Conservation (phyloP, 2,113 vertebrate genomes). For the Larimichthys polyactis region DNA sequence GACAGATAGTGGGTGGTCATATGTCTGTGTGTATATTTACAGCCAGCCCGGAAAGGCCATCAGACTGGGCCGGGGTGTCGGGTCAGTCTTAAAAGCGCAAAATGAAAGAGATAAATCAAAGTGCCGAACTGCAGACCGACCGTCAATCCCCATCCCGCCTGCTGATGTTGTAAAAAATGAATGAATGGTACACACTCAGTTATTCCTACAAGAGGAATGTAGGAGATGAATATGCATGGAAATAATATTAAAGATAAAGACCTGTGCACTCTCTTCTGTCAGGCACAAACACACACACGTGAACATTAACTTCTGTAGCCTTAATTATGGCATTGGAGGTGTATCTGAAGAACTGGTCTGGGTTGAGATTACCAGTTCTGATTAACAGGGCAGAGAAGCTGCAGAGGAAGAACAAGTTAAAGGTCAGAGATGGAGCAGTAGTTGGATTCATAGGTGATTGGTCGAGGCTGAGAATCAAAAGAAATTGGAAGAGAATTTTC, state of each 20-base stretch:
- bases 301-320: not conserved
- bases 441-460: not conserved
- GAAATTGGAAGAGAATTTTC: not conserved
- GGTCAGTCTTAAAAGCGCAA: too few species aligned
- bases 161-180: not conserved
- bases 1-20: slow-evolving; percentile 50
- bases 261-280: not conserved
- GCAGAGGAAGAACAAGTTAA: too few species aligned
- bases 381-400: not conserved
- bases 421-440: too few species aligned
- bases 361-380: not conserved
- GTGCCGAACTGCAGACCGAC: too few species aligned
- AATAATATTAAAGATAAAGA: not conserved
- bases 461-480: not conserved
- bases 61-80: not conserved
- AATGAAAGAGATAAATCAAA: too few species aligned
- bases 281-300: too few species aligned
- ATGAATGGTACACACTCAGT: not conserved
- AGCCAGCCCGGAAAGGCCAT: not conserved
- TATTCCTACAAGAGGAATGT: not conserved
- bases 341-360: not conserved
- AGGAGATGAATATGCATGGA: too few species aligned
- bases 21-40: not conserved
- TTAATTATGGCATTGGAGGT: not conserved
- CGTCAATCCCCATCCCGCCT: too few species aligned